phyloP scores from a whole-genome alignment of 2,113 vertebrate genomes.

The Apteryx owenii region DNA sequence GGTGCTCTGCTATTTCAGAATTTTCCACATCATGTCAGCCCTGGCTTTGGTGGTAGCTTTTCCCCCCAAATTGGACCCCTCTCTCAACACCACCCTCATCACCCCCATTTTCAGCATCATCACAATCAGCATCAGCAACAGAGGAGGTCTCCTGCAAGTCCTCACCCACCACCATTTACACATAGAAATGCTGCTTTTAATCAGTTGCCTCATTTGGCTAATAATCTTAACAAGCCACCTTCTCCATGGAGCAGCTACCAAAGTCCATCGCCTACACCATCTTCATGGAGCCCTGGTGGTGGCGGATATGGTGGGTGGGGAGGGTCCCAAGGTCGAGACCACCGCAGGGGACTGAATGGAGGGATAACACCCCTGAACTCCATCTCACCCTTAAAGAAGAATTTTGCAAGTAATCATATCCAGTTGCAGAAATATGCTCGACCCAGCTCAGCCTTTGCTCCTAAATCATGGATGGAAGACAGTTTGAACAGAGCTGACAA shows the following conservation, averaged over 20 bases:
- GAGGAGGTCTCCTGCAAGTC: constrained; percentile 92
- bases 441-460: constrained; percentile 93
- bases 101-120: constrained; percentile 95
- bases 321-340: constrained; percentile 94
- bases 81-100: constrained; percentile 95
- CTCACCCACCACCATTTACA: constrained; percentile 93
- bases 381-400: constrained; percentile 98
- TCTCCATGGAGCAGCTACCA: constrained; percentile 99
- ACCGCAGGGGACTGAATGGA: constrained; percentile 92
- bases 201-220: constrained; percentile 94
- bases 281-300: constrained; percentile 94
- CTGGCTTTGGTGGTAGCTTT: constrained; percentile 96
- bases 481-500: constrained; percentile 91
- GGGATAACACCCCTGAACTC: constrained; percentile 94
- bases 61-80: constrained; percentile 96
- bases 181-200: constrained; percentile 96
- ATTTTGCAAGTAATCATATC: constrained; percentile 96
- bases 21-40: constrained; percentile 96
- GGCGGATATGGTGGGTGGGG: constrained; percentile 96
- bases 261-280: constrained; percentile 94
- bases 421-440: constrained; percentile 95
- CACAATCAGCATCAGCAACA: constrained; percentile 99
- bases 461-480: constrained; percentile 98
- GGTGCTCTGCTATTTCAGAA: constrained; percentile 97
- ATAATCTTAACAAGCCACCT: constrained; percentile 94